Percentiles rank a stretch among this genome's conserved stretches.
phyloP scores from a whole-genome alignment of 2,113 vertebrate species.

The Myodes glareolus region DNA sequence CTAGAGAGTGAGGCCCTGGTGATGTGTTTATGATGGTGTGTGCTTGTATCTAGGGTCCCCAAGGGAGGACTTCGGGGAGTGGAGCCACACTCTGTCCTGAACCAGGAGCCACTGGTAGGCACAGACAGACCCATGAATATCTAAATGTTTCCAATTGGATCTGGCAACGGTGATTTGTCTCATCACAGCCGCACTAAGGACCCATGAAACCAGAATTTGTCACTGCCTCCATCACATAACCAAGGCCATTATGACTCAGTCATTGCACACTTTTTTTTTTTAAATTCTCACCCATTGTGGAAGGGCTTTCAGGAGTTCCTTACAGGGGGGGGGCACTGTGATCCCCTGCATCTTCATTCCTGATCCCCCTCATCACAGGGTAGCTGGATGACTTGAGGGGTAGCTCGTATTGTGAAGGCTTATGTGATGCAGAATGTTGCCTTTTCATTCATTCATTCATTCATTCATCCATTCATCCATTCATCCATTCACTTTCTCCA shows the following conservation, averaged over 20 bases:
- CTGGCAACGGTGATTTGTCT: not conserved
- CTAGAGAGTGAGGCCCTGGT: not conserved
- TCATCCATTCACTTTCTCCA: too few relatives aligned
- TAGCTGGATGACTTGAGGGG: too few relatives aligned
- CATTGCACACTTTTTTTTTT: not conserved
- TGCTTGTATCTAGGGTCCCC: not conserved
- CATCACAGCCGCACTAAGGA: not conserved
- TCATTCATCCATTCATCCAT: too few relatives aligned
- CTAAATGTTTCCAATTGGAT: not conserved
- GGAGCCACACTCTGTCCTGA: not conserved
- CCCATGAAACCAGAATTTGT: not conserved
- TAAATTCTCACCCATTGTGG: not conserved
- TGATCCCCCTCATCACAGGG: too few relatives aligned
- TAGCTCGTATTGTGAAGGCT: not conserved
- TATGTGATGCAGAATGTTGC: fast-evolving
- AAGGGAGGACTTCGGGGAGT: not conserved
- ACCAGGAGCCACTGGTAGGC: not conserved
- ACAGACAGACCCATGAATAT: not conserved
- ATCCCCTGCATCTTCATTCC: not conserved
- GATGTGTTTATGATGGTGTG: not conserved
- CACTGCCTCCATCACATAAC: not conserved
- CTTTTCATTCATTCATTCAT: too few relatives aligned
- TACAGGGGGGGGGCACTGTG: not conserved
- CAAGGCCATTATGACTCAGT: not conserved
- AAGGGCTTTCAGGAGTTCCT: not conserved